Conservation (phyloP, 2,888 invertebrate species). For the Arge pagana region DNA sequence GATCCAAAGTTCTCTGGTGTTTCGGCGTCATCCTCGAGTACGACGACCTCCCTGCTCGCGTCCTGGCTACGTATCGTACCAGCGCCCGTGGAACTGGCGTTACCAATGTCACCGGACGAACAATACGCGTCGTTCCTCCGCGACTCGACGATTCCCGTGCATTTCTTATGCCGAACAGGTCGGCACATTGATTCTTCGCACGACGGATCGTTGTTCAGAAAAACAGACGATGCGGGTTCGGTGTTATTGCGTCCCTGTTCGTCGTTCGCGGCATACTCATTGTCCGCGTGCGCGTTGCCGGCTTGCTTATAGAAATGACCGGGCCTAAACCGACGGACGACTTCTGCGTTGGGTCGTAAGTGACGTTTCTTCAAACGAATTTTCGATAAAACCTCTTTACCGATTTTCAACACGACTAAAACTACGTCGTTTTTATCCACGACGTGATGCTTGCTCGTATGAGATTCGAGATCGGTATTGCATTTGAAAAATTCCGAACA, state of each 20-base stretch:
- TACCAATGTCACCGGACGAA: too few species aligned
- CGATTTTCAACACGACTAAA: constrained; percentile 38
- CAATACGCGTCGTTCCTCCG: too few species aligned
- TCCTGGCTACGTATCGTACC: too few species aligned
- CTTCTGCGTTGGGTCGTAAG: not conserved
- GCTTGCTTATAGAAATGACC: constrained; percentile 2
- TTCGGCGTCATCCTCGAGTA: too few species aligned
- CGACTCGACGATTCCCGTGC: too few species aligned
- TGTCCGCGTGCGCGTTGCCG: not conserved
- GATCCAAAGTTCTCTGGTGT: too few species aligned
- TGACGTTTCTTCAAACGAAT: constrained; percentile 29
- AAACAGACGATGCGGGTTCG: too few species aligned
- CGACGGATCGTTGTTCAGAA: too few species aligned
- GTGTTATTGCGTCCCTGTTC: not conserved
- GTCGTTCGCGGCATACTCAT: constrained; percentile 1
- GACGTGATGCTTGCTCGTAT: constrained; percentile 34
- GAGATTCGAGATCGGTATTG: constrained; percentile 34
- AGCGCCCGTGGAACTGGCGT: too few species aligned
- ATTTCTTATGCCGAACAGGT: too few species aligned
- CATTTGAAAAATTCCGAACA: constrained; percentile 43
- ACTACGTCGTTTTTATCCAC: constrained; percentile 3
- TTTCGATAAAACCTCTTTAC: constrained; percentile 35
- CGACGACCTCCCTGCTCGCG: too few species aligned
- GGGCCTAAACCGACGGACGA: not conserved
- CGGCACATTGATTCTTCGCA: too few species aligned